These are phyloP conservation scores for Microplitis deprimator DNA, from an alignment of 2,888 invertebrate genomes.

Conservation along the genomic window DNA sequence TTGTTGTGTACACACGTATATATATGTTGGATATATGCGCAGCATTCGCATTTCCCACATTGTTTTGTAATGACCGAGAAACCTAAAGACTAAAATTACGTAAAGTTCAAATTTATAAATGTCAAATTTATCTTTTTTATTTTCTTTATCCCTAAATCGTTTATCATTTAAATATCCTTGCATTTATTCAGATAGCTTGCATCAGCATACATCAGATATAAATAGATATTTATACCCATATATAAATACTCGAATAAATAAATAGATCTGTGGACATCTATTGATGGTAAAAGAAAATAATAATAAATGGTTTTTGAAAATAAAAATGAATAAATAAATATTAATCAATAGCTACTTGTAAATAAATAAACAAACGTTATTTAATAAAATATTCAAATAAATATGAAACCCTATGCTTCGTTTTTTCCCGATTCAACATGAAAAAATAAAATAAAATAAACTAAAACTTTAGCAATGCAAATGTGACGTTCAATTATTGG, in stretches of 20 bases:
- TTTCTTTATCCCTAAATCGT: not conserved
- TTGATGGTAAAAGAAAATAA: not conserved
- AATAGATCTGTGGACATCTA: not conserved
- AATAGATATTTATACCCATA: not conserved
- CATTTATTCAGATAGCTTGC: not conserved
- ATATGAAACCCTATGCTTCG: not conserved
- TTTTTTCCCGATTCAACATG: not conserved
- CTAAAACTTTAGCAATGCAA: constrained; percentile 28
- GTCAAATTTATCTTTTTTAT: not conserved
- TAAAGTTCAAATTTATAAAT: constrained; percentile 2
- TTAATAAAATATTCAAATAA: not conserved
- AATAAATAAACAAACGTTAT: not conserved
- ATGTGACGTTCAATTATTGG: constrained; percentile 38
- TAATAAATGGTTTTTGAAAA: not conserved
- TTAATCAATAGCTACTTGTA: not conserved
- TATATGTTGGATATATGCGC: constrained; percentile 4
- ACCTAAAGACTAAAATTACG: not conserved
- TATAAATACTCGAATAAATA: not conserved
- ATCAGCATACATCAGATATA: not conserved
- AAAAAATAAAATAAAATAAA: not conserved
- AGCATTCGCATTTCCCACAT: constrained; percentile 22
- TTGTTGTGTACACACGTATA: not conserved
- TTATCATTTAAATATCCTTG: not conserved
- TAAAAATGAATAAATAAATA: not conserved
- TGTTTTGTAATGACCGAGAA: constrained; percentile 29